Percentiles rank a stretch among this genome's conserved stretches.
phyloP scores from a whole-genome alignment of 1,140 invertebrate genomes.

The Orius insidiosus region DNA sequence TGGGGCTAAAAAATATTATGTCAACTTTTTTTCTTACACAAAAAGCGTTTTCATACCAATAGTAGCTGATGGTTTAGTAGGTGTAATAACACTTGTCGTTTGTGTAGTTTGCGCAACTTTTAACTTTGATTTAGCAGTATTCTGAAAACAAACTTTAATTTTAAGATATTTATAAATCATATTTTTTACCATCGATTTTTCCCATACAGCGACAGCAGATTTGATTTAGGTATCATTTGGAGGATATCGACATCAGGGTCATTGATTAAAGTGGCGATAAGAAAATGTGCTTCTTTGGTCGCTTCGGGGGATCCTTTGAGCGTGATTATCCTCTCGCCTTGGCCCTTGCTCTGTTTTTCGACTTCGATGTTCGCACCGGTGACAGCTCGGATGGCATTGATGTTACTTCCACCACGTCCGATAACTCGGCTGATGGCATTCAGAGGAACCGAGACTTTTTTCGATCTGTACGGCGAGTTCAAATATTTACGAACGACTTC shows the following conservation, averaged over 20 bases:
- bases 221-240: conserved; percentile 59
- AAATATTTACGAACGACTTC: conserved; percentile 71
- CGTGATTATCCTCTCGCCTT: conserved; percentile 83
- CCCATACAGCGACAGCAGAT: conserved; percentile 33
- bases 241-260: conserved; percentile 84
- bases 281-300: conserved; percentile 69
- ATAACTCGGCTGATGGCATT: conserved; percentile 91
- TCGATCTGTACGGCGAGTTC: conserved; percentile 36
- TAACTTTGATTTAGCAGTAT: conserved; percentile 19
- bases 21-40: neutral
- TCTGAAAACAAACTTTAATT: conserved; percentile 10
- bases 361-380: conserved; percentile 95
- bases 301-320: conserved; percentile 87
- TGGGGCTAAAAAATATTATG: conserved; percentile 11
- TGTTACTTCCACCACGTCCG: conserved; percentile 87
- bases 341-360: conserved; percentile 87
- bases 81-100: conserved; percentile 12
- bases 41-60: conserved; percentile 15
- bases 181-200: conserved; percentile 30
- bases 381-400: conserved; percentile 85
- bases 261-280: conserved; percentile 75
- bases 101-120: conserved; percentile 10
- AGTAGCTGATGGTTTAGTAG: conserved; percentile 20
- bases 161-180: neutral
- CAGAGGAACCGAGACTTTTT: conserved; percentile 81